Percentiles rank a stretch among this genome's conserved stretches.
Conservation (phyloP, 2,113 vertebrate species). For the Glaucidium brasilianum region DNA sequence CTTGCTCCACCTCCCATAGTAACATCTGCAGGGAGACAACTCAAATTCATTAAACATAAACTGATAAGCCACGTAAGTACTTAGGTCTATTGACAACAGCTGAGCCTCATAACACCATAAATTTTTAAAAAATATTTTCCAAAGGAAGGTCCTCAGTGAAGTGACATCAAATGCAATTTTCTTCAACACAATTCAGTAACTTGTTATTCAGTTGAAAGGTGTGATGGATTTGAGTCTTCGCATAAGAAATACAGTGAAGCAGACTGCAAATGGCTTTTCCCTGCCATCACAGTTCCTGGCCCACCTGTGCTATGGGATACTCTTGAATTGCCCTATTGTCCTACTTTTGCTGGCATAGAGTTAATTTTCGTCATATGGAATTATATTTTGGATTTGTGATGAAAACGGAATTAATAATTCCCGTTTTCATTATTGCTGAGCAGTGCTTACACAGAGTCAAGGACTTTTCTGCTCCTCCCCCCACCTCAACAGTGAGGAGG, state of each 20-base stretch:
- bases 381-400: too few relatives aligned
- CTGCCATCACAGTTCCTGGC: neutral
- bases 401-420: too few relatives aligned
- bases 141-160: neutral
- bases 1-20: neutral
- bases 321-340: neutral
- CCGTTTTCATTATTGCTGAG: too few relatives aligned
- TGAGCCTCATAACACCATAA: neutral
- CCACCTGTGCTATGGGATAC: neutral
- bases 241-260: neutral
- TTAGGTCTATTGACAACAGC: neutral
- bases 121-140: too few relatives aligned
- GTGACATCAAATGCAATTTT: neutral
- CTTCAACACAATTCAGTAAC: neutral
- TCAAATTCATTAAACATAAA: neutral
- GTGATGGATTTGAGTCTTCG: neutral
- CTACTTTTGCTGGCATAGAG: too few relatives aligned
- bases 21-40: neutral
- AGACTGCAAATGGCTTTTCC: neutral
- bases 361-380: too few relatives aligned
- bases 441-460: too few relatives aligned
- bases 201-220: neutral
- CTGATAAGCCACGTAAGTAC: neutral
- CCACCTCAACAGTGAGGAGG: too few relatives aligned
- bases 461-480: too few relatives aligned